phyloP scores from a whole-genome alignment of 2,888 invertebrate species.

The Dryomyza anilis region DNA sequence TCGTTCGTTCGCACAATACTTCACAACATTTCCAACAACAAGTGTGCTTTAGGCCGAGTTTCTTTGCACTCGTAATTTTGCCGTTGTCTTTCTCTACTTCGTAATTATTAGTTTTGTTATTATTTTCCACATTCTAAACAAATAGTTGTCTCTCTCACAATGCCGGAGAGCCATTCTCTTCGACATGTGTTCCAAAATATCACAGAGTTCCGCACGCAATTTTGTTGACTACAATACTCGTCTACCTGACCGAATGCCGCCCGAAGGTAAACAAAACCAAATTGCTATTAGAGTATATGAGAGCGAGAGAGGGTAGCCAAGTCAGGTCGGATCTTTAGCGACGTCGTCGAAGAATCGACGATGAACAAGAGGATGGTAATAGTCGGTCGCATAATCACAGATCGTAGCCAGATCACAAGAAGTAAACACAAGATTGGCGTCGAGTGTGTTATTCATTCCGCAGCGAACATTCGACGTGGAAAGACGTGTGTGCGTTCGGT shows the following conservation, averaged over 20 bases:
- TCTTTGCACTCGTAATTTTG: background rate
- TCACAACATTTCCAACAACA: too few species aligned
- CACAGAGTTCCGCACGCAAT: too few species aligned
- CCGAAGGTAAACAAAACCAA: too few species aligned
- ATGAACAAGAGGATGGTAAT: conserved; percentile 10
- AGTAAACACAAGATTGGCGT: conserved; percentile 43
- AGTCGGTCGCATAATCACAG: conserved; percentile 3
- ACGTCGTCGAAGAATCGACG: background rate
- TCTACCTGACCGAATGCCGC: too few species aligned
- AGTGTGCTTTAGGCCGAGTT: too few species aligned
- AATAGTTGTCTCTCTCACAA: conserved; percentile 38
- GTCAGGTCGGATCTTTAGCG: too few species aligned
- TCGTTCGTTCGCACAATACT: too few species aligned
- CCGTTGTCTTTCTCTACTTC: background rate
- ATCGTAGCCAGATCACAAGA: conserved; percentile 28
- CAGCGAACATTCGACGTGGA: conserved; percentile 57
- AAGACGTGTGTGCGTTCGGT: conserved; percentile 44
- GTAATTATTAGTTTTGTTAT: conserved; percentile 57
- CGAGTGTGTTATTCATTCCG: conserved; percentile 57
- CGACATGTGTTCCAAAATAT: conserved; percentile 29
- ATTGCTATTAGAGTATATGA: too few species aligned
- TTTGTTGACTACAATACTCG: too few species aligned
- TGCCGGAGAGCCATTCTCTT: background rate
- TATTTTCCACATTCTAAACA: conserved; percentile 58
- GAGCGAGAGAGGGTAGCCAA: background rate